Evolutionary conservation across 2,888 invertebrate genomes (phyloP), one percentile per base, ranked within the genome.

Genomic region (Ormia ochracea): DNA sequence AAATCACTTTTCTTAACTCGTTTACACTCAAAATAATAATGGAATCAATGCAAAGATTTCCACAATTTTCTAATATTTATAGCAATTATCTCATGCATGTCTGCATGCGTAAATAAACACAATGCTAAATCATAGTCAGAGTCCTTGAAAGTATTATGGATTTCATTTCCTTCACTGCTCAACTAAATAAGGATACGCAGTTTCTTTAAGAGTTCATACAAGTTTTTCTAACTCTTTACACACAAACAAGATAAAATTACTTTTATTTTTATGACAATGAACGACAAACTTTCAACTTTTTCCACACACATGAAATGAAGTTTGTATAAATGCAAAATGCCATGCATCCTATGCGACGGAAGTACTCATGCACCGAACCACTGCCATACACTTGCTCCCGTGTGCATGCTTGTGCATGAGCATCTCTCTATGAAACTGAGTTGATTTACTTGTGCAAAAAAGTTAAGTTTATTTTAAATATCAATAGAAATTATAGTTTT

Each of bases 71-170:
- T 38, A 66, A 50, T 50, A 52, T 66, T 43, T 52, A 19, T 36
- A 48, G 12, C 12, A 43, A 52, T 23, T 75, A 19, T 26, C 19
- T 23, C 17, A 52, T 52, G 21, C 26, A 41, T 43, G 12, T 33
- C 9, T 58, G 58, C 61, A 4, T 36, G 48, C 38, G 33, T 28
- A 19, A 5, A 38, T 12, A 38, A 36, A 79, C 70, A 74, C 78
- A 76, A 78, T 82, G 73, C 78, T 76, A 83, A 84, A 85, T 85
- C 83, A 83, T 82, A 82, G 82, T 83, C 69, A 84, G 84, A 84
- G 83, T 86, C 83, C 85, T 87, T 83, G 82, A 86, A 86, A 84
- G 81, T 78, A 83, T 81, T n/a, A n/a, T n/a, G n/a, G n/a, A 80
- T 69, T 79, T 79, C 48, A 56, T 48, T 70, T 43, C 31, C n/a